A percentile compares a stretch with the other conserved stretches of the same genome.
Conservation (phyloP, 1,140 invertebrate species). For the Rhagoletis zephyria region DNA sequence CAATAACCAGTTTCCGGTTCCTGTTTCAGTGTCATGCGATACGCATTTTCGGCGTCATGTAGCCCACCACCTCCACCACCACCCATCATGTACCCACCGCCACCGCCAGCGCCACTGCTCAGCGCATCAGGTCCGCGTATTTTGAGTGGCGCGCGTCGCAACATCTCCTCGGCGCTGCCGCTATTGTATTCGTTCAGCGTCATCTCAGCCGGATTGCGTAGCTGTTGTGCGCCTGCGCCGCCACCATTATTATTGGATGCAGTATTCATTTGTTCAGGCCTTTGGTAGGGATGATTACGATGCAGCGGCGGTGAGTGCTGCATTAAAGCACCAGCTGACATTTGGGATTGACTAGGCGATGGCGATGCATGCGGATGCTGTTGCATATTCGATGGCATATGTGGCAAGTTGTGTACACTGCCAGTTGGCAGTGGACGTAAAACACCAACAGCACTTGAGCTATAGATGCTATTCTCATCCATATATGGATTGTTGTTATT, state of each 20-base stretch:
- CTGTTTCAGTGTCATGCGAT: constrained; percentile 71
- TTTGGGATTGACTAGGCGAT: not conserved
- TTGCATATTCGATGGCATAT: constrained; percentile 29
- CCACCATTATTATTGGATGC: constrained; percentile 54
- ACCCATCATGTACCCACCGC: not conserved
- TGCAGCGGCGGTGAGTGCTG: constrained; percentile 58
- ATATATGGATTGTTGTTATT: not conserved
- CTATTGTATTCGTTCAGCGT: constrained; percentile 71
- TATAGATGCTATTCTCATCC: constrained; percentile 29
- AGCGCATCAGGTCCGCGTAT: constrained; percentile 63
- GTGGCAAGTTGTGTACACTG: not conserved
- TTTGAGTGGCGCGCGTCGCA: constrained; percentile 66
- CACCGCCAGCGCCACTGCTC: constrained; percentile 32
- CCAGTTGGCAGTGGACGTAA: not conserved
- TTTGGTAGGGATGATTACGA: constrained; percentile 71
- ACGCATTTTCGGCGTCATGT: constrained; percentile 63
- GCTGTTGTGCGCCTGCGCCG: constrained; percentile 55
- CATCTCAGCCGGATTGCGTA: constrained; percentile 69
- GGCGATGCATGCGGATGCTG: constrained; percentile 12
- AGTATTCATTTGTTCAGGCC: constrained; percentile 56
- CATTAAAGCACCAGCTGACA: not conserved
- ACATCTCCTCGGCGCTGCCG: constrained; percentile 66
- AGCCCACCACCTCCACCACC: not conserved
- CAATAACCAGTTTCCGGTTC: constrained; percentile 72
- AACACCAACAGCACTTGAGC: not conserved